Evolutionary conservation across 2,888 invertebrate genomes (phyloP).

Genomic region (Melanargia galathea): DNA sequence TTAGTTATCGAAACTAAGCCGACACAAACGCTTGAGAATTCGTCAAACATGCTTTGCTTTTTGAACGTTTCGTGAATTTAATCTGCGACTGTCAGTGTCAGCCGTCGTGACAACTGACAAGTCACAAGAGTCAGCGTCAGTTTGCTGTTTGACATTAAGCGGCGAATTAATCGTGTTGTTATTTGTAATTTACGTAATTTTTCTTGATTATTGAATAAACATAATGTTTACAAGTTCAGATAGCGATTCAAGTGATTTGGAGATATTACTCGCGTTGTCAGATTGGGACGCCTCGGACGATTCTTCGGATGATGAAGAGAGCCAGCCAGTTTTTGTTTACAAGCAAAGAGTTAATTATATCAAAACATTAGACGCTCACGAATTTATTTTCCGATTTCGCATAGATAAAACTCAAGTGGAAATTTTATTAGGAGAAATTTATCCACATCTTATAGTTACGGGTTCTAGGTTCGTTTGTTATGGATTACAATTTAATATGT

Average conservation of each 20-base stretch:
- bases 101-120: no score
- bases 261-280: slow-evolving; percentile 9
- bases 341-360: slow-evolving; percentile 11
- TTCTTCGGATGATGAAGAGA: not conserved
- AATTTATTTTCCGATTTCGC: slow-evolving; percentile 19
- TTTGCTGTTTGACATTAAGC: no score
- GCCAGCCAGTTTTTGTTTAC: not conserved
- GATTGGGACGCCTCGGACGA: slow-evolving; percentile 10
- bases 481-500: no score
- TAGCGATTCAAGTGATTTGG: slow-evolving; percentile 20
- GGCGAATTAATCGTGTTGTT: not conserved
- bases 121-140: no score
- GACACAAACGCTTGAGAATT: no score
- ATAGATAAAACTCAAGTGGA: slow-evolving; percentile 15
- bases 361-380: slow-evolving; percentile 11
- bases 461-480: slow-evolving; percentile 8
- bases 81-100: no score
- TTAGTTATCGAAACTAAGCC: no score
- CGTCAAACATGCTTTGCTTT: no score
- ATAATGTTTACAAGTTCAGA: slow-evolving; percentile 15
- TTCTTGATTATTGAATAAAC: not conserved
- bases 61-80: no score
- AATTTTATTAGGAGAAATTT: slow-evolving; percentile 13
- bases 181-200: not conserved
- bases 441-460: slow-evolving; percentile 4